phyloP scores from a whole-genome alignment of 2,113 vertebrate genomes.

The Crotalus viridis region DNA sequence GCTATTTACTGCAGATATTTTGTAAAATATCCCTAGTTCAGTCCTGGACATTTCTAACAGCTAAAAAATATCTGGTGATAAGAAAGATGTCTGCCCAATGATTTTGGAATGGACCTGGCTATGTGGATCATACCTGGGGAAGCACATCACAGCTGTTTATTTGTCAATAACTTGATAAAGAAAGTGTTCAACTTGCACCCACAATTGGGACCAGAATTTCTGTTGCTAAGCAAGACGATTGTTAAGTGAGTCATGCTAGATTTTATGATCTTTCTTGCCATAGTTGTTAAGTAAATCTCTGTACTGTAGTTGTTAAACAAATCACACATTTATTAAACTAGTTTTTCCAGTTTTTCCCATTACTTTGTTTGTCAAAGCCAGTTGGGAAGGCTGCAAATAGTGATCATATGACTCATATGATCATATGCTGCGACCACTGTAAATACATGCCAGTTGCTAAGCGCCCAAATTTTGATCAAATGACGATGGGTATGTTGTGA shows the following conservation, averaged over 20 bases:
- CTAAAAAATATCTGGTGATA: not conserved
- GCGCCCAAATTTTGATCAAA: not conserved
- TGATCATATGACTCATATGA: no score
- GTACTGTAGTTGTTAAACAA: not conserved
- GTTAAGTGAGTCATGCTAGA: not conserved
- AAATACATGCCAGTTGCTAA: not conserved
- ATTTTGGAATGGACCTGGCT: not conserved
- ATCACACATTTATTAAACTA: not conserved
- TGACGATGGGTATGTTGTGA: not conserved
- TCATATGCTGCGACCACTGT: not conserved
- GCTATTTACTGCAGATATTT: not conserved
- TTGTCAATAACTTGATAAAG: not conserved
- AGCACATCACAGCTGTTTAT: not conserved
- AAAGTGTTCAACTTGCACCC: not conserved
- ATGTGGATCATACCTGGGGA: not conserved
- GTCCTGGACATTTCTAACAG: not conserved
- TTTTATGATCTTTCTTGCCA: not conserved
- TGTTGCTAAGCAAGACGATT: not conserved
- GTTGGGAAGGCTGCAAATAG: not conserved
- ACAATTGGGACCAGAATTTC: not conserved
- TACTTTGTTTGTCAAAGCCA: not conserved
- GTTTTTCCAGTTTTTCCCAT: not conserved
- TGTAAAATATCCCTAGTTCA: not conserved
- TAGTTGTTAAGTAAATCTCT: not conserved
- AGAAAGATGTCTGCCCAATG: not conserved